Evolutionary conservation across 2,113 vertebrate genomes (phyloP).

Genomic region (Rynchops niger): DNA sequence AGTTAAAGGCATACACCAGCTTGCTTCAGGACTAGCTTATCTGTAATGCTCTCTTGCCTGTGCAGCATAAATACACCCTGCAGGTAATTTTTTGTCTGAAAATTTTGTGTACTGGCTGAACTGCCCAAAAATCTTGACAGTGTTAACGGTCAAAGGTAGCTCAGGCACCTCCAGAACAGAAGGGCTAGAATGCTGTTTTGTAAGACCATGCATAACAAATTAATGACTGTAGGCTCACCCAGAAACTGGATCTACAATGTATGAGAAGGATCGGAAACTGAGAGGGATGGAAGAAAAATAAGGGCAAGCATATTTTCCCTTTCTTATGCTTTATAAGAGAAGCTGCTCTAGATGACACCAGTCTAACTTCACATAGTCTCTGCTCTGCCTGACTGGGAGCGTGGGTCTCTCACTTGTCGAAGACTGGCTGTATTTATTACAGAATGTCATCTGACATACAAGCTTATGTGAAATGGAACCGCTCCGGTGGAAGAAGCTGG

Average conservation of each 20-base stretch:
- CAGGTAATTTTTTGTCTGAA: background rate
- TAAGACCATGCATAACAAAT: background rate
- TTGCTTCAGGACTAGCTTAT: background rate
- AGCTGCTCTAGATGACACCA: background rate
- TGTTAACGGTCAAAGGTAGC: background rate
- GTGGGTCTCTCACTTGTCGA: accelerated
- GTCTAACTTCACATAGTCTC: background rate
- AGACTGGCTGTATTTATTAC: background rate
- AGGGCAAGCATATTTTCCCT: background rate
- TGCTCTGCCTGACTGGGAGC: background rate
- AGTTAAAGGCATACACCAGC: background rate
- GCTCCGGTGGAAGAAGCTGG: background rate
- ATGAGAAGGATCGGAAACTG: background rate
- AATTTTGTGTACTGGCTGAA: background rate
- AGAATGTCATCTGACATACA: background rate
- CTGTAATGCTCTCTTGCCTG: background rate
- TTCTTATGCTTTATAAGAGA: background rate
- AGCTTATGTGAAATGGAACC: background rate
- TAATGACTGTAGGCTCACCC: background rate
- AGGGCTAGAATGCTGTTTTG: background rate
- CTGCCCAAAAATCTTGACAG: background rate
- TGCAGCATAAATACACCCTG: background rate
- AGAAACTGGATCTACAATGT: background rate
- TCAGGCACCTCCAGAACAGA: accelerated
- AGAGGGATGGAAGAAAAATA: background rate